phyloP scores from a whole-genome alignment of 1,140 invertebrate genomes.

The Calephelis nemesis region DNA sequence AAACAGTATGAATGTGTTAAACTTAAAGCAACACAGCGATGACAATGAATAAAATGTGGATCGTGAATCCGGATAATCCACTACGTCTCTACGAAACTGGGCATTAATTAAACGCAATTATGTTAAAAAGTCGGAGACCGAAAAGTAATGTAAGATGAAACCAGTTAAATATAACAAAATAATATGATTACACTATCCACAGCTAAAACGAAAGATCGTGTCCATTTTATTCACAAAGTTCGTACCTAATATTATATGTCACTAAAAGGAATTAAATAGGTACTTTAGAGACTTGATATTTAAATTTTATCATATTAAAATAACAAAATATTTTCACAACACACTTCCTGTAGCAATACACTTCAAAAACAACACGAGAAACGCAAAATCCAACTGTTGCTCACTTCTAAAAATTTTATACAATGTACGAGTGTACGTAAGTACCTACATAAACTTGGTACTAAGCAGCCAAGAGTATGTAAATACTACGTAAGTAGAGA shows the following conservation, averaged over 20 bases:
- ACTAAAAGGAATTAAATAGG: not conserved
- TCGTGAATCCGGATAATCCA: conserved; percentile 58
- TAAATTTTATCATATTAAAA: not conserved
- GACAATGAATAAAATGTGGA: conserved; percentile 65
- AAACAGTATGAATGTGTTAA: conserved; percentile 72
- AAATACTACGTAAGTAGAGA: too few relatives aligned
- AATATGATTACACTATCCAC: not conserved
- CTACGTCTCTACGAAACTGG: conserved; percentile 30
- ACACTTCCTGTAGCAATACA: not conserved
- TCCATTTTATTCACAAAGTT: conserved; percentile 13
- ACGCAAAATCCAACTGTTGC: conserved; percentile 6
- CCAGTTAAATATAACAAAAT: not conserved
- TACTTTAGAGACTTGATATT: not conserved
- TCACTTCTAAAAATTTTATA: conserved; percentile 1
- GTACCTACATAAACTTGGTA: too few relatives aligned
- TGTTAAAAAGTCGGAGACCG: not conserved
- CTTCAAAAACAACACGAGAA: not conserved
- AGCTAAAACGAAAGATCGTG: conserved; percentile 1
- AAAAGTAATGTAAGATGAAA: not conserved
- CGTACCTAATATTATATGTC: conserved; percentile 8
- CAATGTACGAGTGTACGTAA: not conserved
- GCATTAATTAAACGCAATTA: conserved; percentile 1
- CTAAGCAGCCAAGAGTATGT: too few relatives aligned
- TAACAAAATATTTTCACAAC: not conserved
- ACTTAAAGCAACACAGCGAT: conserved; percentile 69